Conservation (phyloP, 2,113 vertebrate genomes). For the Alligator sinensis region DNA sequence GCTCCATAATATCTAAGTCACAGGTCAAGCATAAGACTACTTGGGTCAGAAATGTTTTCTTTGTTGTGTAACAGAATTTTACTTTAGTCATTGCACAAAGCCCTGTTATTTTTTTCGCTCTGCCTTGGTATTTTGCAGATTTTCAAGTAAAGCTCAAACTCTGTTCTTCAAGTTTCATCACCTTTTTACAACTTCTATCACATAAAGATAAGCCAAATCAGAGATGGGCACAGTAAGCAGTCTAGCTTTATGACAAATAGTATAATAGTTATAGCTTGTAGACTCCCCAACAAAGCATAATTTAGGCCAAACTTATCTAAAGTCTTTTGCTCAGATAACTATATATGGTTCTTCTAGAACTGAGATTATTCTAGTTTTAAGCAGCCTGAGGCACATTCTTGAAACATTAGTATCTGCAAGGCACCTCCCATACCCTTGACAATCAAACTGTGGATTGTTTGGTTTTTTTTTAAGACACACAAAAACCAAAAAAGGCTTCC, state of each 20-base stretch:
- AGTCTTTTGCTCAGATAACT: conserved; percentile 39
- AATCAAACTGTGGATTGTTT: conserved; percentile 72
- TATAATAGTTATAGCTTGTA: conserved; percentile 53
- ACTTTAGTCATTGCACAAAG: conserved; percentile 81
- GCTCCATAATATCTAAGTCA: conserved; percentile 66
- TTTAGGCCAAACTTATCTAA: conserved; percentile 47
- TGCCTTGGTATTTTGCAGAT: conserved; percentile 73
- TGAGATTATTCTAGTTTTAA: conserved; percentile 74
- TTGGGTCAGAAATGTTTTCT: conserved; percentile 70
- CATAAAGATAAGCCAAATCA: conserved; percentile 59
- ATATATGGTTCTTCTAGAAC: conserved; percentile 64
- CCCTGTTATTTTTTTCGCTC: conserved; percentile 74
- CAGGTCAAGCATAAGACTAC: conserved; percentile 72
- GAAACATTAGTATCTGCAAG: conserved; percentile 78
- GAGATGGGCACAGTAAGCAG: conserved; percentile 70
- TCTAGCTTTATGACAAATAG: conserved; percentile 68
- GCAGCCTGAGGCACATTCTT: conserved; percentile 83
- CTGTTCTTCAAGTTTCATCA: conserved; percentile 77
- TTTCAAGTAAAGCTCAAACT: conserved; percentile 80
- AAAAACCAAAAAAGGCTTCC: conserved; percentile 68
- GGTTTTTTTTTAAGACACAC: conserved; percentile 63
- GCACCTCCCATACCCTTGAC: conserved; percentile 80
- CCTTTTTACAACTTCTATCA: conserved; percentile 56
- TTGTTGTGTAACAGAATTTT: conserved; percentile 70
- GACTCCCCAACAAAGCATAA: conserved; percentile 64